phyloP scores from a whole-genome alignment of 2,113 vertebrate species.

The Heptranchias perlo region DNA sequence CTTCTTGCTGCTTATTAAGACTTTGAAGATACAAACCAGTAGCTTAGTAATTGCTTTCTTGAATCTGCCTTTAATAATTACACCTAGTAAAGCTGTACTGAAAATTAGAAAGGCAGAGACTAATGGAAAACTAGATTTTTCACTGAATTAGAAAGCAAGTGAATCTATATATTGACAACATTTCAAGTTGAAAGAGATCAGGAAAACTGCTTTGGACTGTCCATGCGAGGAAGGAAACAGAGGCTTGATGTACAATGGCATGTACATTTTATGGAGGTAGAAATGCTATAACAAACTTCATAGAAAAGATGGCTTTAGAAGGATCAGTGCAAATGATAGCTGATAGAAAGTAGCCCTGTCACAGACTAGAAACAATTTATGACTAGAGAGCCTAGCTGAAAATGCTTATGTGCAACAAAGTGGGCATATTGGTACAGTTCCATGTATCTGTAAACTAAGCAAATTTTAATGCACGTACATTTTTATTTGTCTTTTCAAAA shows the following conservation, averaged over 20 bases:
- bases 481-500: neutral
- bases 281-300: conserved; percentile 68
- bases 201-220: conserved; percentile 96
- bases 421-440: neutral
- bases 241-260: conserved; percentile 75
- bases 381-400: neutral
- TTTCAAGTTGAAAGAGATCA: conserved; percentile 92
- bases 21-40: conserved; percentile 88
- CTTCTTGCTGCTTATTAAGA: conserved; percentile 85
- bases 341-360: conserved; percentile 4
- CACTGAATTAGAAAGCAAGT: conserved; percentile 92
- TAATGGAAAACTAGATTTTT: conserved; percentile 99
- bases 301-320: conserved; percentile 56
- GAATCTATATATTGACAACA: conserved; percentile 99
- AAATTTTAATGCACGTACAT: neutral
- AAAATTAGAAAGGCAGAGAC: conserved; percentile 84
- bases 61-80: conserved; percentile 99
- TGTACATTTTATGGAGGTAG: conserved; percentile 57
- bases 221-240: conserved; percentile 68
- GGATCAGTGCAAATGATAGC: conserved; percentile 24
- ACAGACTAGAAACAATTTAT: neutral
- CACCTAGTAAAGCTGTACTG: conserved; percentile 79
- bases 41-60: conserved; percentile 96
- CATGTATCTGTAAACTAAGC: neutral
- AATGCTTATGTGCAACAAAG: neutral